Conservation (phyloP, 2,888 invertebrate genomes). For the Aphrophora alni region DNA sequence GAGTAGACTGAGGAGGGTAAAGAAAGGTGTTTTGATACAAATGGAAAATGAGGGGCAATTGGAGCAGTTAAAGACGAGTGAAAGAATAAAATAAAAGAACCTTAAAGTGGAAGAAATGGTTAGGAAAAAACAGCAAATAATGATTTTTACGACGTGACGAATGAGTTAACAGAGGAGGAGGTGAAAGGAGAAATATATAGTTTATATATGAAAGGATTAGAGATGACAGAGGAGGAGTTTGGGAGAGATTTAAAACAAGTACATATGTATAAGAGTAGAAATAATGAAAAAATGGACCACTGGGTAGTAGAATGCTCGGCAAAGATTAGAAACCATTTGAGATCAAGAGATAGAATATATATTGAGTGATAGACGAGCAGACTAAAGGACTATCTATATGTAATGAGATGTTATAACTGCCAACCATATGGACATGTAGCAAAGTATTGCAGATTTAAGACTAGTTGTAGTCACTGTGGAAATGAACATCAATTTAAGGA, state of each 20-base stretch:
- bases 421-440: neutral
- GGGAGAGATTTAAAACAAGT: neutral
- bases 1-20: no score
- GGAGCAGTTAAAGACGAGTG: no score
- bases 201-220: neutral
- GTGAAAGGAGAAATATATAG: neutral
- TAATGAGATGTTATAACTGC: neutral
- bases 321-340: neutral
- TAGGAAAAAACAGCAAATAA: neutral
- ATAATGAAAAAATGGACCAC: neutral
- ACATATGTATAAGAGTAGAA: neutral
- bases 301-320: neutral
- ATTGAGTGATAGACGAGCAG: neutral
- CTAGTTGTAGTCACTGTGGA: neutral
- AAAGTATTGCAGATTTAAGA: neutral
- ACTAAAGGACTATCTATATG: neutral
- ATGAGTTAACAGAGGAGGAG: neutral
- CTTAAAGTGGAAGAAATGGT: no score
- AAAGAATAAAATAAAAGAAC: no score
- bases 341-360: neutral
- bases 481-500: neutral
- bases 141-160: neutral
- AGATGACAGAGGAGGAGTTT: neutral
- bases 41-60: no score
- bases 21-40: no score